These are phyloP conservation scores for Sclerurus mexicanus DNA, from an alignment of 2,113 vertebrate species.

Conservation along the genomic window DNA sequence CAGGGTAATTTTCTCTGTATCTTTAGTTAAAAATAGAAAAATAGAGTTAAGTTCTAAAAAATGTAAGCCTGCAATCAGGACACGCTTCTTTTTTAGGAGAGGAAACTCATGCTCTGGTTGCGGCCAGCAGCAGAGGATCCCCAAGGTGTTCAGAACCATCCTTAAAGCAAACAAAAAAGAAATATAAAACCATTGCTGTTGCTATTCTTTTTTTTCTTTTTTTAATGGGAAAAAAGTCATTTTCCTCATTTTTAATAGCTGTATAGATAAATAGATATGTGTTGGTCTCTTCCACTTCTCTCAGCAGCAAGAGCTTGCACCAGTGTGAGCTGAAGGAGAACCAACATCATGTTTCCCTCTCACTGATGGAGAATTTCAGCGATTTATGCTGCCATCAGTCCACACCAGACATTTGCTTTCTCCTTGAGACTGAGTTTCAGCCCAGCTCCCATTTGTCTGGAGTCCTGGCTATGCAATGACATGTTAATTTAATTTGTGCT, in stretches of 20 bases:
- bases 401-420: not conserved
- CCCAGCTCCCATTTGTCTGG: conserved; percentile 15
- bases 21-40: not conserved
- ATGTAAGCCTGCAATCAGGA: not conserved
- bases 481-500: conserved; percentile 31
- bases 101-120: not conserved
- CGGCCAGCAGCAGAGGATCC: not conserved
- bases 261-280: accelerated
- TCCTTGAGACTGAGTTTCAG: not conserved
- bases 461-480: conserved; percentile 2
- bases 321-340: not conserved
- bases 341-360: not conserved
- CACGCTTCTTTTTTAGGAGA: not conserved
- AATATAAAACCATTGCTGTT: not conserved
- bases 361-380: not conserved
- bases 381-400: not conserved
- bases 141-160: not conserved
- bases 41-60: not conserved
- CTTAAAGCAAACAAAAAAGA: not conserved
- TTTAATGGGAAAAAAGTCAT: too few relatives aligned
- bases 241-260: not conserved
- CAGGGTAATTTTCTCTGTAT: not conserved
- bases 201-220: not conserved
- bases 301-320: not conserved
- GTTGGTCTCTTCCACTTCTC: not conserved